phyloP scores from a whole-genome alignment of 1,140 invertebrate genomes.

The Campoletis sonorensis region DNA sequence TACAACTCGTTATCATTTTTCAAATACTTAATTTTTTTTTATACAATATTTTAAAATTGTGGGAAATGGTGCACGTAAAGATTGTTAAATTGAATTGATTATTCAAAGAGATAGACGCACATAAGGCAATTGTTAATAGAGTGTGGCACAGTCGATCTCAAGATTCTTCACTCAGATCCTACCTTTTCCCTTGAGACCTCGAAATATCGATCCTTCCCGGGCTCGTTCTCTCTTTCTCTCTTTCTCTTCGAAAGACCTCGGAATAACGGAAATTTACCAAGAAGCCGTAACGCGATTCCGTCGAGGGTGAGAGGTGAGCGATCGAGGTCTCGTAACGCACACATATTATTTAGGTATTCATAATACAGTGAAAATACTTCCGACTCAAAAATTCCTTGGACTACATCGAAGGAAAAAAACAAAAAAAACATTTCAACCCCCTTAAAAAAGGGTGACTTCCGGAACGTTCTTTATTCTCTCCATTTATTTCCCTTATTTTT shows the following conservation, averaged over 20 bases:
- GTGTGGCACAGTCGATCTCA: not conserved
- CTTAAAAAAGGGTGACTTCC: no score
- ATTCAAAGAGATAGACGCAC: no score
- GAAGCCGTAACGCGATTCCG: not conserved
- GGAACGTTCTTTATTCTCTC: no score
- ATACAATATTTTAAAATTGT: no score
- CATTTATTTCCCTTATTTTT: no score
- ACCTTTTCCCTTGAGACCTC: not conserved
- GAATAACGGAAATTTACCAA: constrained; percentile 15
- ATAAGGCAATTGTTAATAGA: not conserved
- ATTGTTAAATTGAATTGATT: no score
- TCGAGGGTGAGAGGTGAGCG: not conserved
- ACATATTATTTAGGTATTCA: not conserved
- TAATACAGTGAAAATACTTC: not conserved
- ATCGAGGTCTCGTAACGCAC: not conserved
- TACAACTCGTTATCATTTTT: no score
- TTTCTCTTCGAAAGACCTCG: not conserved
- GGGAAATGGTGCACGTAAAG: no score
- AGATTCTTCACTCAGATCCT: not conserved
- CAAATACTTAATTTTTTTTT: no score
- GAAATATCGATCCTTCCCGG: constrained; percentile 2
- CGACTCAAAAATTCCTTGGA: not conserved
- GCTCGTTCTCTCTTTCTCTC: not conserved
- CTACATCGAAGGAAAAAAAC: not conserved
- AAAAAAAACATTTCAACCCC: no score